phyloP scores from a whole-genome alignment of 1,140 invertebrate genomes.

The Idris sp. region DNA sequence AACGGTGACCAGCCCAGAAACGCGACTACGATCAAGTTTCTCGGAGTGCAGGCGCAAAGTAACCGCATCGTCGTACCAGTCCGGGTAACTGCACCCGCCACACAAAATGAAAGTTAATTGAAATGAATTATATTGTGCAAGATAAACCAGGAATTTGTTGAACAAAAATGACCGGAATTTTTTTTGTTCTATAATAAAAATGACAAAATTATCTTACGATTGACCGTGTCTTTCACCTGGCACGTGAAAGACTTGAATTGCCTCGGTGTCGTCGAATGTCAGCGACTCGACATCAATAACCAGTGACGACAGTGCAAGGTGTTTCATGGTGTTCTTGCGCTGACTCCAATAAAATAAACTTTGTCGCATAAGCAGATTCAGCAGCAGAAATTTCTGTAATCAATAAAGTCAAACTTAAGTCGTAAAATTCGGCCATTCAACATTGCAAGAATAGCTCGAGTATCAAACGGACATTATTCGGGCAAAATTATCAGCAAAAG shows the following conservation, averaged over 20 bases:
- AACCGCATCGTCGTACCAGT: constrained; percentile 28
- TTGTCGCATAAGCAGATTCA: constrained; percentile 59
- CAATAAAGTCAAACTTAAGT: constrained; percentile 53
- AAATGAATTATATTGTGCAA: too few species aligned
- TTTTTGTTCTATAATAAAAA: constrained; percentile 11
- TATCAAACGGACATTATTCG: constrained; percentile 50
- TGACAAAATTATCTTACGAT: constrained; percentile 37
- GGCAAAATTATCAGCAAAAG: constrained; percentile 39
- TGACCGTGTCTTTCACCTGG: constrained; percentile 25
- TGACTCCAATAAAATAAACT: constrained; percentile 61
- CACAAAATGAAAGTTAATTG: too few species aligned
- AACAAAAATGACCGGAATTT: constrained; percentile 6
- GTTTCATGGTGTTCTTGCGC: constrained; percentile 36
- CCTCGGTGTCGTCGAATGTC: constrained; percentile 24
- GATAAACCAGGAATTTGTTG: too few species aligned
- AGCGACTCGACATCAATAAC: constrained; percentile 47
- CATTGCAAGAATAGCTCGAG: constrained; percentile 42
- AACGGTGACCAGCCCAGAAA: constrained; percentile 29
- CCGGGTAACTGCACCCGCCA: constrained; percentile 46
- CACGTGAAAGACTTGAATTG: constrained; percentile 25
- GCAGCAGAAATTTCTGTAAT: constrained; percentile 58
- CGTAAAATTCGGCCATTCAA: constrained; percentile 49
- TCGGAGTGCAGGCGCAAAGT: constrained; percentile 7
- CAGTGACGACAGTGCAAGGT: constrained; percentile 43
- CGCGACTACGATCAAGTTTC: background rate